A percentile compares a stretch with the other conserved stretches of the same genome.
phyloP scores from a whole-genome alignment of 2,888 invertebrate genomes.

The Cephonodes hylas region DNA sequence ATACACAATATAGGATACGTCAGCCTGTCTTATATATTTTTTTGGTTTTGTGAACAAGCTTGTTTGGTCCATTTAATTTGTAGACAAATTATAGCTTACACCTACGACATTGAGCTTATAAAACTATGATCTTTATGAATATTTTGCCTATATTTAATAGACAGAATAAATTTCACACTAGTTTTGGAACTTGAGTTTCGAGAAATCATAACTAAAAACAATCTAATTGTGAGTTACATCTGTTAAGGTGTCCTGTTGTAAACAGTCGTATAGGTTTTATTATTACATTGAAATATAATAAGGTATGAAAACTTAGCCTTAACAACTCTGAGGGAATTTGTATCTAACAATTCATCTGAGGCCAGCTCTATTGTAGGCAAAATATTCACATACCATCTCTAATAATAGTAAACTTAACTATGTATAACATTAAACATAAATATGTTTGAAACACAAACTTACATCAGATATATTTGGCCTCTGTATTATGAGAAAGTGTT shows the following conservation, averaged over 20 bases:
- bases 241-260: too few relatives aligned
- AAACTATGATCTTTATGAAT: not conserved
- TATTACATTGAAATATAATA: too few relatives aligned
- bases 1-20: not conserved
- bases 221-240: too few relatives aligned
- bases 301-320: too few relatives aligned
- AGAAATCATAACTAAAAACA: too few relatives aligned
- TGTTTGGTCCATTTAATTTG: constrained; percentile 7
- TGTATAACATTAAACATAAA: not conserved
- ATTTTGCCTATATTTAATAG: too few relatives aligned
- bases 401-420: not conserved
- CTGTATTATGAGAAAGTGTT: not conserved
- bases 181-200: too few relatives aligned
- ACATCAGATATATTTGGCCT: constrained; percentile 7
- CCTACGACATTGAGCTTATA: constrained; percentile 4
- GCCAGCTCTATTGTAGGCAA: not conserved
- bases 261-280: too few relatives aligned
- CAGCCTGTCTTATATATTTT: not conserved
- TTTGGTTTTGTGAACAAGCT: constrained; percentile 4
- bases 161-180: too few relatives aligned
- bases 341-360: not conserved
- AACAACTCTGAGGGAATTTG: not conserved
- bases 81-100: constrained; percentile 6
- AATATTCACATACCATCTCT: not conserved
- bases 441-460: constrained; percentile 1